Evolutionary conservation across 2,113 vertebrate species (phyloP).

Genomic region (Furnarius figulus): DNA sequence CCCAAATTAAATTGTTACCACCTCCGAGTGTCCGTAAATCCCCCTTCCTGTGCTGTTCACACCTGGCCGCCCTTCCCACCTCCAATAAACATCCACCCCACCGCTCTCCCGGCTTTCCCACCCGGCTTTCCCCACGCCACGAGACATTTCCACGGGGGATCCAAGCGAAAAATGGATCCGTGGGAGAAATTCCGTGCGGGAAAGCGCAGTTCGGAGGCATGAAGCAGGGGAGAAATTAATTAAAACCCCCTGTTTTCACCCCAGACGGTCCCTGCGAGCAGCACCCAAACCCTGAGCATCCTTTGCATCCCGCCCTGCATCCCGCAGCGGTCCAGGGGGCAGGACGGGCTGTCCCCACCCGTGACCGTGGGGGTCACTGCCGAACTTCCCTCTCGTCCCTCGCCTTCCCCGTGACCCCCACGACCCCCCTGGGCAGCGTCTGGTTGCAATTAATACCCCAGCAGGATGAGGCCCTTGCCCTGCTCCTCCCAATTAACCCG

Average conservation of each 20-base stretch:
- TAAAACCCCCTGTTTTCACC: background rate
- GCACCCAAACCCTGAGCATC: background rate
- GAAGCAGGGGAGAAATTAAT: background rate
- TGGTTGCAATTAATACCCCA: background rate
- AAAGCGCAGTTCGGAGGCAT: background rate
- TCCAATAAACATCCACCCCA: background rate
- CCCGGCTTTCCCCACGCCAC: background rate
- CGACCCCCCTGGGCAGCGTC: background rate
- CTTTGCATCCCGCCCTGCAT: background rate
- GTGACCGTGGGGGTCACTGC: background rate
- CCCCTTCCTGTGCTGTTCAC: background rate
- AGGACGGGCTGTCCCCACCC: background rate
- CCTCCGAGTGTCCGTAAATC: slow-evolving; percentile 30
- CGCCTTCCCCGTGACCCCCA: background rate
- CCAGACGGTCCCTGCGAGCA: background rate
- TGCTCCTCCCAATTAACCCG: background rate
- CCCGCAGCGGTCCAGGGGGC: background rate
- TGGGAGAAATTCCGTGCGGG: background rate
- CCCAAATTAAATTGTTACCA: slow-evolving; percentile 64
- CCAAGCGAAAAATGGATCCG: background rate
- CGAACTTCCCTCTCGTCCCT: background rate
- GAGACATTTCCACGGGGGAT: background rate
- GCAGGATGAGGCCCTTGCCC: background rate
- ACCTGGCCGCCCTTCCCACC: background rate
- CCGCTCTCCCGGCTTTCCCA: background rate